Evolutionary conservation across 2,797 vertebrate genomes (phyloP), one percentile per base, ranked within the genome.

Genomic region (Phaenicophaeus curvirostris): DNA sequence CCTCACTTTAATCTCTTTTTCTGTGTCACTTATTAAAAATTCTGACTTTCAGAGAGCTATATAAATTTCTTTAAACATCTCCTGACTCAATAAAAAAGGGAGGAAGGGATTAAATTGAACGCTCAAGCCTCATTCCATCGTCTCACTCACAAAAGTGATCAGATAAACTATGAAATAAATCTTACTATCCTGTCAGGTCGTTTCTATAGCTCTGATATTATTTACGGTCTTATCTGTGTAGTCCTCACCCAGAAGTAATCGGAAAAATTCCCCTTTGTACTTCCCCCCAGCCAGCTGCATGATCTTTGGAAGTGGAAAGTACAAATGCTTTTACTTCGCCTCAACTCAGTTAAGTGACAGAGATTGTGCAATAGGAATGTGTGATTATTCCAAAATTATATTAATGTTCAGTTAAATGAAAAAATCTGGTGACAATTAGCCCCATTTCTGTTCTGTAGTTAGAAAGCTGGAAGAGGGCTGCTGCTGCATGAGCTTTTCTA

Each of bases 161-260:
- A 89, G 94, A 96, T 96, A 97, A 98, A 97, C 93, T 94, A 77
- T 86, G 81, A 97, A 97, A 97, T 98, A 97, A 97, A 98, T 97
- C 94, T 95, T 95, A 85, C 90, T 95, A 80, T 96, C 95, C 82
- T 93, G 94, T 96, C 80, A 96, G 75, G 93, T 93, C 68, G 89
- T 97, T 97, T 97, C 90, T 93, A 63, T 95, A 90, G 87, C 89
- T 96, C 81, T 95, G 86, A 75, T 94, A 82, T 96, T 97, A 97
- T 97, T 97, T 97, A 97, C 82, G 85, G 54, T 67, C 90, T 92
- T 92, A 89, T 95, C 69, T 83, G 59, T 96, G 90, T 86, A 96
- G 96, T 90, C 76, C 73, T 87, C 54, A 15, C 37, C 74, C 86
- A 89, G 67, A 94, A 96, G 68, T 93, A 93, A 94, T 96, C 16